Percentiles rank a stretch among this genome's conserved stretches.
phyloP scores from a whole-genome alignment of 2,888 invertebrate species.

The Spodoptera exigua region DNA sequence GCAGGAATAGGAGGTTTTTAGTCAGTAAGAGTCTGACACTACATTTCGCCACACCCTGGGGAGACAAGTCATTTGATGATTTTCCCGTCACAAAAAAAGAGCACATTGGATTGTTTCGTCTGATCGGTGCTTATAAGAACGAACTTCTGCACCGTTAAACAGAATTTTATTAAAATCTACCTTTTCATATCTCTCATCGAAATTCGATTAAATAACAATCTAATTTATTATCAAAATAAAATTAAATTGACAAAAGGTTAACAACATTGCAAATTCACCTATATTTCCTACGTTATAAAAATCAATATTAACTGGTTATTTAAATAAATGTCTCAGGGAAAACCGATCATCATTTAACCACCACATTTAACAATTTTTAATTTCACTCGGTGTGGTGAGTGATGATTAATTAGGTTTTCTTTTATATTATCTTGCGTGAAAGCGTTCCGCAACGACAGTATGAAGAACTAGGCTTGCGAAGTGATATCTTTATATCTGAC shows the following conservation, averaged over 20 bases:
- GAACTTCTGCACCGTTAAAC: too few relatives aligned
- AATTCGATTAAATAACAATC: too few relatives aligned
- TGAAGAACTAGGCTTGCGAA: constrained; percentile 15
- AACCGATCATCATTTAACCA: constrained; percentile 32
- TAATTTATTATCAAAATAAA: too few relatives aligned
- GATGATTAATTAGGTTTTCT: constrained; percentile 45
- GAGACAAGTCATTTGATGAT: too few relatives aligned
- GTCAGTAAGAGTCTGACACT: too few relatives aligned
- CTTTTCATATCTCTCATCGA: too few relatives aligned
- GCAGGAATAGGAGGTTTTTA: too few relatives aligned
- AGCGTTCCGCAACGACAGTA: constrained; percentile 28
- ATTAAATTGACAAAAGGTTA: constrained; percentile 5
- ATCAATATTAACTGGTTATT: constrained; percentile 41
- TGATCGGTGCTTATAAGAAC: too few relatives aligned
- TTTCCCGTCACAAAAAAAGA: too few relatives aligned
- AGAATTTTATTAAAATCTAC: too few relatives aligned
- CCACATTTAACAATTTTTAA: constrained; percentile 40
- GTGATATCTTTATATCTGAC: constrained; percentile 9
- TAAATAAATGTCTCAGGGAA: constrained; percentile 50
- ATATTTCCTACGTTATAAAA: constrained; percentile 32
- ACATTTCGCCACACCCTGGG: too few relatives aligned
- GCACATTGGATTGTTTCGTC: too few relatives aligned
- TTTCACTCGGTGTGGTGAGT: constrained; percentile 38
- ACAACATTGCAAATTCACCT: constrained; percentile 18
- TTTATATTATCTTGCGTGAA: constrained; percentile 32